Evolutionary conservation across 1,140 invertebrate genomes (phyloP).

Genomic region (Heliconius congener): DNA sequence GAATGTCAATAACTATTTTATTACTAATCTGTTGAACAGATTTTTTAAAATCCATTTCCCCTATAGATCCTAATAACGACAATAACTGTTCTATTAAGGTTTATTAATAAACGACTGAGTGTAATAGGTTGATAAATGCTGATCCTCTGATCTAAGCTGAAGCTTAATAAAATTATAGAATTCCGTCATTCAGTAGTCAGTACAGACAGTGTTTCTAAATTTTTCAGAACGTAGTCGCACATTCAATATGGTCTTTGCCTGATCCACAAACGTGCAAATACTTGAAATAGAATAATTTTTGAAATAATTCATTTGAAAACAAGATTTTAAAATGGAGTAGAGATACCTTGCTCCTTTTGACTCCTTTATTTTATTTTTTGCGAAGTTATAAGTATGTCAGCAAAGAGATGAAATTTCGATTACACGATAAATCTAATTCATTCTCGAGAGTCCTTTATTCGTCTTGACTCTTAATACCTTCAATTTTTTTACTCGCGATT

Average conservation of each 20-base stretch:
- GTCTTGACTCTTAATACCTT: constrained; percentile 26
- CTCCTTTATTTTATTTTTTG: constrained; percentile 35
- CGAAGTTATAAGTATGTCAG: constrained; percentile 57
- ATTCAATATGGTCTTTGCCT: too few species aligned
- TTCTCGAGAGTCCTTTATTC: constrained; percentile 47
- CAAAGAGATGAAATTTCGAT: constrained; percentile 62
- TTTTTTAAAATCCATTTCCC: constrained; percentile 51
- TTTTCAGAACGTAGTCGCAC: too few species aligned
- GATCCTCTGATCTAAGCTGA: not conserved
- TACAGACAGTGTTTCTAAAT: not conserved
- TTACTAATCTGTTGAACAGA: constrained; percentile 15
- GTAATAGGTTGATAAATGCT: not conserved
- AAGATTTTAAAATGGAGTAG: not conserved
- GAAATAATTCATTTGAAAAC: not conserved
- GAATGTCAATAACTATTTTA: not conserved
- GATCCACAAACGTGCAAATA: too few species aligned
- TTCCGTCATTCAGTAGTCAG: not conserved
- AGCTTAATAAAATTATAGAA: too few species aligned
- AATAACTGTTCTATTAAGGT: not conserved
- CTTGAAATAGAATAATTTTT: too few species aligned
- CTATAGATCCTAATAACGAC: constrained; percentile 24
- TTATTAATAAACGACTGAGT: not conserved
- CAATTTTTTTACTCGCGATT: constrained; percentile 32
- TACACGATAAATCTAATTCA: constrained; percentile 71
- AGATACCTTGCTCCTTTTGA: not conserved